Evolutionary conservation across 2,888 invertebrate genomes (phyloP).

Genomic region (Calameuta pallipes): DNA sequence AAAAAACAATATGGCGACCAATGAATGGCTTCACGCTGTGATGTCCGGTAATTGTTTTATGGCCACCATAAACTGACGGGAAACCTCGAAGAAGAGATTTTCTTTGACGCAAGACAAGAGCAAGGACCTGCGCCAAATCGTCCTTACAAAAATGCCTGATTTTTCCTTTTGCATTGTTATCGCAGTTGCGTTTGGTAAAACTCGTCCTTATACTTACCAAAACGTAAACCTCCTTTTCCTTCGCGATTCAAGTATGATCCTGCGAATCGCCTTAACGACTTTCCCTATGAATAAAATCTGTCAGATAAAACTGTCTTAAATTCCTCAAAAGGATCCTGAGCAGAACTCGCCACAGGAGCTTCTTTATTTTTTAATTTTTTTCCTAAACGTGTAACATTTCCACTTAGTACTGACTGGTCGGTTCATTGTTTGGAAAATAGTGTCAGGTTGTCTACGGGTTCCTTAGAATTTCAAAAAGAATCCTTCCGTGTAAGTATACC

Average conservation of each 20-base stretch:
- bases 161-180: no score
- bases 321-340: no score
- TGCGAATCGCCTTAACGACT: no score
- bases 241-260: no score
- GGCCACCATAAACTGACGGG: constrained; percentile 38
- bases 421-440: constrained; percentile 54
- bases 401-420: constrained; percentile 49
- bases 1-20: constrained; percentile 1
- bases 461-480: constrained; percentile 29
- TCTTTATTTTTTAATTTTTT: constrained; percentile 28
- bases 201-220: no score
- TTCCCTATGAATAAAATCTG: no score
- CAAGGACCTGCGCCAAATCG: constrained; percentile 28
- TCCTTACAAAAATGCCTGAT: no score
- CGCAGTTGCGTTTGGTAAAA: no score
- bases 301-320: no score
- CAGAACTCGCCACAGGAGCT: no score
- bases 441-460: constrained; percentile 48
- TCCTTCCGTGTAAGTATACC: no score
- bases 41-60: constrained; percentile 48
- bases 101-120: constrained; percentile 26
- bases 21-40: constrained; percentile 16
- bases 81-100: constrained; percentile 22
- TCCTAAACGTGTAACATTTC: constrained; percentile 55
- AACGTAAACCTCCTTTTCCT: no score